Evolutionary conservation across 23 tunicate species (phyloP), one percentile per base, ranked within the genome.

Genomic region (Trididemnum clinides): DNA sequence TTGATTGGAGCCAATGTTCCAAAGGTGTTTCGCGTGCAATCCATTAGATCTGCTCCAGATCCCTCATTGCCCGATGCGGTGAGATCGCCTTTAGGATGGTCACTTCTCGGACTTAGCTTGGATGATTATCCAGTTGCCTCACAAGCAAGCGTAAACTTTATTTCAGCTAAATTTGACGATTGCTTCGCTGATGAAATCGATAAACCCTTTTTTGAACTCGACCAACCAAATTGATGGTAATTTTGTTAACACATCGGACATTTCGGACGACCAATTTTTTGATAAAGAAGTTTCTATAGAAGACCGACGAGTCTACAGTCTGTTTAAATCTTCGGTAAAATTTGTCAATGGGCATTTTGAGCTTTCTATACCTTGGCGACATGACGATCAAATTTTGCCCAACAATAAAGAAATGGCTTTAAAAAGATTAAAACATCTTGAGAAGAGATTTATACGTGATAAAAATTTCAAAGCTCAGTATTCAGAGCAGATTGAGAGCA

Each of bases 321-420:
- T 33, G 73, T 23, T 83, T 63, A 63, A 63, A 32, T 2, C 6
- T 2, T 33, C 26, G 2, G 80, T 84, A 4, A 28, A 84, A 36
- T 30, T 50, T 28, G 22, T 21, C 1, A 80, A 84, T 49, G 80
- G 80, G 2, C 87, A 71, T 44, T 84, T 27, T 29, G 29, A 84
- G 30, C 29, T 84, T 1, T 70, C 39, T 5, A 44, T 84, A n/a
- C 80, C 70, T 22, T 84, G 87, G 87, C 22, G 50, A 50, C 31
- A 50, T 33, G 80, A 84, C 69, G 33, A 36, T 5, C 50, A 50
- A 22, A 50, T 51, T 20, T 22, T 84, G 49, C 87, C 87, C 39
- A 50, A 71, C 33, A 84, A 51, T 31, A 73, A 23, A 0, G n/a
- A 12, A 6, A 71, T 84, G 87, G 87, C 87, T 1, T 27, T 1